phyloP scores from a whole-genome alignment of 2,797 vertebrate species.

The Gymnopithys bicolor region DNA sequence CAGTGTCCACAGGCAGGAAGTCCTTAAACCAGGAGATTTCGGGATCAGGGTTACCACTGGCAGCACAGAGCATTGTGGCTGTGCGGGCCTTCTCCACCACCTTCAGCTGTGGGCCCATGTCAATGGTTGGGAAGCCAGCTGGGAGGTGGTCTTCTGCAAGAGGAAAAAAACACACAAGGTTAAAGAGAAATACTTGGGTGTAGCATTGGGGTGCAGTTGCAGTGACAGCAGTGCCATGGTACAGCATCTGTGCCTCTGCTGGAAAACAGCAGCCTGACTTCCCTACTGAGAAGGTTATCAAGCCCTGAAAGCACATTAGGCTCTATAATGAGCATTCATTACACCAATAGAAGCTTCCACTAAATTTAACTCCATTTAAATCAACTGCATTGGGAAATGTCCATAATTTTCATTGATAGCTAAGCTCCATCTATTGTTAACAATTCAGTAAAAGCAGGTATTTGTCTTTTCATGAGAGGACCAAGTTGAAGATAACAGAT shows the following conservation, averaged over 20 bases:
- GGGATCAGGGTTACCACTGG: constrained; percentile 93
- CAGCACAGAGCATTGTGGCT: constrained; percentile 96
- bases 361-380: constrained; percentile 67
- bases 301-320: constrained; percentile 55
- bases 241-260: constrained; percentile 53
- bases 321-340: constrained; percentile 64
- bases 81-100: constrained; percentile 95
- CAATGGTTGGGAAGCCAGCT: constrained; percentile 92
- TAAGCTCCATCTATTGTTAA: constrained; percentile 45
- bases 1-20: constrained; percentile 93
- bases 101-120: constrained; percentile 98
- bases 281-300: constrained; percentile 57
- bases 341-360: constrained; percentile 56
- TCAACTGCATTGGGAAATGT: constrained; percentile 53
- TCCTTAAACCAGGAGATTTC: constrained; percentile 99
- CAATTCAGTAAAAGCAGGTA: constrained; percentile 60
- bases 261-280: constrained; percentile 51
- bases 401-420: constrained; percentile 61
- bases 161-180: constrained; percentile 25
- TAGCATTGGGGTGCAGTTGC: neutral
- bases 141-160: constrained; percentile 92
- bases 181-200: neutral
- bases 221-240: neutral
- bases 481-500: constrained; percentile 7
- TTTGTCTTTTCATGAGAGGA: constrained; percentile 36